phyloP scores from a whole-genome alignment of 2,888 invertebrate species.

The Phalangium opilio region DNA sequence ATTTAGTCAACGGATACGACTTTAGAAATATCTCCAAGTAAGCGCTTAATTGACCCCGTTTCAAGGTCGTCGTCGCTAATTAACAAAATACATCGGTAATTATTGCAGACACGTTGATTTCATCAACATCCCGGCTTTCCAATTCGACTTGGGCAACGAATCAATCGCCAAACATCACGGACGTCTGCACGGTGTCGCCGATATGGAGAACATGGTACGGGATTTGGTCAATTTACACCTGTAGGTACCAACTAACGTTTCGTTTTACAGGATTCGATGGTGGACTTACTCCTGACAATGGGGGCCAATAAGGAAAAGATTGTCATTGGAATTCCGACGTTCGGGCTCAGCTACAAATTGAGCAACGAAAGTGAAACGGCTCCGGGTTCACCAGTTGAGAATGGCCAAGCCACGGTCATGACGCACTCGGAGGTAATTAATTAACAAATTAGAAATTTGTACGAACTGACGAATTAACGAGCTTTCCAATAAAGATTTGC shows the following conservation, averaged over 20 bases:
- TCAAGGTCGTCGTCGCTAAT: no score
- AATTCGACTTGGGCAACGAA: conserved; percentile 9
- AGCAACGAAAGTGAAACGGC: conserved; percentile 1
- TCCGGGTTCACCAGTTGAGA: conserved; percentile 8
- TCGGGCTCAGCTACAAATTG: conserved; percentile 10
- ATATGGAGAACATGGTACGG: conserved; percentile 14
- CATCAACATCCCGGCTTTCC: conserved; percentile 13
- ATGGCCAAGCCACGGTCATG: conserved; percentile 6
- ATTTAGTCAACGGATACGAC: conserved; percentile 10
- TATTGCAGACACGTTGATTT: conserved; percentile 10
- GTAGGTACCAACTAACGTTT: neutral
- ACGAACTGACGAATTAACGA: no score
- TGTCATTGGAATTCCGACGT: conserved; percentile 12
- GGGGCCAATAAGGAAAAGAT: conserved; percentile 11
- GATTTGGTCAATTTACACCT: neutral
- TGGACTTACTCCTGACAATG: conserved; percentile 11
- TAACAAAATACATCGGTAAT: neutral
- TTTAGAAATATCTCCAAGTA: conserved; percentile 12
- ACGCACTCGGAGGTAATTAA: conserved; percentile 11
- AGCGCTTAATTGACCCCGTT: no score
- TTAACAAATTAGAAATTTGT: neutral
- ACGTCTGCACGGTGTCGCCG: conserved; percentile 12
- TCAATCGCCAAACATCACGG: conserved; percentile 7
- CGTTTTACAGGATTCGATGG: conserved; percentile 10
- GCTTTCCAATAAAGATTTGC: neutral